Conservation (phyloP, 2,797 vertebrate genomes). For the Myioborus miniatus region DNA sequence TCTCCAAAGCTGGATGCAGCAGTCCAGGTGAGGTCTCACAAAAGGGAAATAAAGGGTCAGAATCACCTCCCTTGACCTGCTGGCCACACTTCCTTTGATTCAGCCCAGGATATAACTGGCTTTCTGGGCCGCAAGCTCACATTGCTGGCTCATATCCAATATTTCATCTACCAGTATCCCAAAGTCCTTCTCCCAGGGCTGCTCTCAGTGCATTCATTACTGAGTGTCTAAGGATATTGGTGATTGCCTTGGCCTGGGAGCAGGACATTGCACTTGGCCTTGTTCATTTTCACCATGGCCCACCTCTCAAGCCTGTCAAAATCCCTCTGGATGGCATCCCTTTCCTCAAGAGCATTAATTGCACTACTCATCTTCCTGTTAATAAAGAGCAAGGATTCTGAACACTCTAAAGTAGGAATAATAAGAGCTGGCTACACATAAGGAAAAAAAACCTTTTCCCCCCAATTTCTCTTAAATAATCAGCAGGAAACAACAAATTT, state of each 20-base stretch:
- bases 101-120: not conserved
- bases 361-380: not conserved
- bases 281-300: accelerated
- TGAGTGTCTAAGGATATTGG: no score
- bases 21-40: not conserved
- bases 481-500: not conserved
- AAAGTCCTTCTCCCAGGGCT: not conserved
- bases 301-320: not conserved
- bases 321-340: not conserved
- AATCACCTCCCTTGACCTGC: not conserved
- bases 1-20: not conserved
- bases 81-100: not conserved
- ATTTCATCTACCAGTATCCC: not conserved
- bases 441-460: not conserved
- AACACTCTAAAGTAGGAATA: not conserved
- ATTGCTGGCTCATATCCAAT: not conserved
- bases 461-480: not conserved
- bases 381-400: not conserved
- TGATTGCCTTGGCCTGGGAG: not conserved
- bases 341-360: not conserved
- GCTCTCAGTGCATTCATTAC: not conserved
- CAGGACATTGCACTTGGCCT: not conserved
- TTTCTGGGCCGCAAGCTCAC: not conserved
- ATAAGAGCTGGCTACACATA: not conserved
- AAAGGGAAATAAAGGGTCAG: not conserved